Evolutionary conservation across 2,797 vertebrate species (phyloP).

Genomic region (Syngnathus rostellatus): DNA sequence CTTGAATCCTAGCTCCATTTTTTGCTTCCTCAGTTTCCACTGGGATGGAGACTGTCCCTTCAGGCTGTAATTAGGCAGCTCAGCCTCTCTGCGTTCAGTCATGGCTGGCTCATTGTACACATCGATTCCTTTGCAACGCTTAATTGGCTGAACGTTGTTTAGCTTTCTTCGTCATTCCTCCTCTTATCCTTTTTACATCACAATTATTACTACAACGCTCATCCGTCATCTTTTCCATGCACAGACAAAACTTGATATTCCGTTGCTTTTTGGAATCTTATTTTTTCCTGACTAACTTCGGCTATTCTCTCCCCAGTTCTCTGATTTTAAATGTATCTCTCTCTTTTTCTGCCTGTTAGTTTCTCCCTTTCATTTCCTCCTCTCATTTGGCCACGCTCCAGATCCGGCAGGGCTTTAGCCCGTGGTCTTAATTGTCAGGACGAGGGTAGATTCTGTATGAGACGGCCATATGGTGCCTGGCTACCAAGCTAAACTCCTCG

Average conservation of each 20-base stretch:
- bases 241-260: neutral
- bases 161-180: constrained; percentile 29
- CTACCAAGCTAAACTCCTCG: constrained; percentile 28
- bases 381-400: constrained; percentile 45
- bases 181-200: constrained; percentile 9
- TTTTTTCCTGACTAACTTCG: constrained; percentile 2
- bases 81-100: constrained; percentile 49
- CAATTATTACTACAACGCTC: neutral
- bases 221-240: neutral
- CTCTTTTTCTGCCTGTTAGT: neutral
- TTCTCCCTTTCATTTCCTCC: constrained; percentile 6
- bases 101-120: constrained; percentile 59
- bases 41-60: constrained; percentile 49
- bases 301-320: neutral
- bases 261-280: neutral
- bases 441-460: constrained; percentile 36
- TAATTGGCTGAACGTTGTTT: constrained; percentile 63
- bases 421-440: constrained; percentile 49
- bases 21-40: constrained; percentile 26
- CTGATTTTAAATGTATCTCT: neutral
- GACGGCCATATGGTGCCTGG: constrained; percentile 50
- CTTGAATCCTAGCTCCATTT: neutral
- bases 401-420: constrained; percentile 44
- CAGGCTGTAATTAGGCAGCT: constrained; percentile 64
- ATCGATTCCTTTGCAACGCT: constrained; percentile 54